phyloP scores from a whole-genome alignment of 2,888 invertebrate species.

The Trypoxylon attenuatum region DNA sequence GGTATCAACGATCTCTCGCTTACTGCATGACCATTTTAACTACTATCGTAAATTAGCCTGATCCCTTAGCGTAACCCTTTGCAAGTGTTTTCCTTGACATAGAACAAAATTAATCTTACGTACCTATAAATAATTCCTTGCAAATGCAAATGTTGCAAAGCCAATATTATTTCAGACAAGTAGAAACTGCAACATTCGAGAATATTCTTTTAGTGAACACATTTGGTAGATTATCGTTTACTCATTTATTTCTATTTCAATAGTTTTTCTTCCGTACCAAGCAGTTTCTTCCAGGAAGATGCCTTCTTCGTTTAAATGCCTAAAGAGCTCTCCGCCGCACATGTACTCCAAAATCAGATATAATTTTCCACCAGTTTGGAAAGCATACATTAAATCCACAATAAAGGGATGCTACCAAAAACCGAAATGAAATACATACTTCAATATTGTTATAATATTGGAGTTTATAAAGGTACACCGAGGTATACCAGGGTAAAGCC shows the following conservation, averaged over 20 bases:
- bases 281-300: conserved; percentile 86
- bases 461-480: no score
- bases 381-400: conserved; percentile 85
- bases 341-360: conserved; percentile 85
- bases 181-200: conserved; percentile 76
- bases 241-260: neutral
- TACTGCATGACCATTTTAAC: no score
- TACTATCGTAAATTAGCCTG: no score
- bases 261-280: conserved; percentile 64
- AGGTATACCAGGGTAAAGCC: no score
- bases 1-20: no score
- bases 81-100: no score
- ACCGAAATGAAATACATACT: no score
- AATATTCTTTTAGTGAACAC: neutral
- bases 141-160: conserved; percentile 82
- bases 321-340: conserved; percentile 85
- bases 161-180: conserved; percentile 82
- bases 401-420: conserved; percentile 82
- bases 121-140: conserved; percentile 82
- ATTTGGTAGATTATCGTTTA: neutral
- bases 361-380: conserved; percentile 85
- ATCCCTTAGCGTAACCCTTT: no score
- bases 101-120: conserved; percentile 24
- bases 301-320: conserved; percentile 84
- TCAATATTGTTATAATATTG: no score